Percentiles rank a stretch among this genome's conserved stretches.
Conservation (phyloP, 2,113 vertebrate species). For the Eurypyga helias region DNA sequence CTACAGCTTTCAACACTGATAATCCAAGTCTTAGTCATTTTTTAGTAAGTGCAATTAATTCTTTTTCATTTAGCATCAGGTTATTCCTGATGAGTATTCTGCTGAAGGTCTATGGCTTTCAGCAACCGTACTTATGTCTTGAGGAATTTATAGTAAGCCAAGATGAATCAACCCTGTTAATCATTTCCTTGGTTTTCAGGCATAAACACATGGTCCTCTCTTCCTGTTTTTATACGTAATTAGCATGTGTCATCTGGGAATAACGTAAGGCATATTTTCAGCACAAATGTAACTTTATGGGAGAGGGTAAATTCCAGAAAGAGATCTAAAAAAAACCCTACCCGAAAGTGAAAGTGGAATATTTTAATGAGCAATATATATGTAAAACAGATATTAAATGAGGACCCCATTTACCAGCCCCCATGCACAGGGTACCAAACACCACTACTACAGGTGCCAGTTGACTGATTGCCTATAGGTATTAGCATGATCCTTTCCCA, state of each 20-base stretch:
- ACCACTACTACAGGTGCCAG: background rate
- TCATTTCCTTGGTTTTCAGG: background rate
- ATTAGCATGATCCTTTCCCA: background rate
- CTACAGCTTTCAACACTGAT: background rate
- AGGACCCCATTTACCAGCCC: background rate
- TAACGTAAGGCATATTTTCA: background rate
- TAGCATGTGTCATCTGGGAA: background rate
- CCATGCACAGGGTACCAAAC: background rate
- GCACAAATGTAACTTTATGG: background rate
- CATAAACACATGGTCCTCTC: background rate
- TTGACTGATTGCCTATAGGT: background rate
- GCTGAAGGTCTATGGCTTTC: background rate
- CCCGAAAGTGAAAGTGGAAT: background rate
- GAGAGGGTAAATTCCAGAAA: background rate
- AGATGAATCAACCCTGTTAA: constrained; percentile 10
- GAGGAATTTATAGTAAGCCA: background rate
- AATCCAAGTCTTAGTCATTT: background rate
- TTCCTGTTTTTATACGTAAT: background rate
- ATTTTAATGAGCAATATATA: background rate
- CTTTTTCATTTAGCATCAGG: background rate
- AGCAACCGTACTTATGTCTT: background rate
- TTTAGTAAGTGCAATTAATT: background rate
- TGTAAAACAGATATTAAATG: background rate
- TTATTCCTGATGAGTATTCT: background rate
- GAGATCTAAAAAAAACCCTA: background rate